A percentile compares a stretch with the other conserved stretches of the same genome.
Evolutionary conservation across 2,888 invertebrate species (phyloP).

Genomic region (Dicranocentrus wangi): DNA sequence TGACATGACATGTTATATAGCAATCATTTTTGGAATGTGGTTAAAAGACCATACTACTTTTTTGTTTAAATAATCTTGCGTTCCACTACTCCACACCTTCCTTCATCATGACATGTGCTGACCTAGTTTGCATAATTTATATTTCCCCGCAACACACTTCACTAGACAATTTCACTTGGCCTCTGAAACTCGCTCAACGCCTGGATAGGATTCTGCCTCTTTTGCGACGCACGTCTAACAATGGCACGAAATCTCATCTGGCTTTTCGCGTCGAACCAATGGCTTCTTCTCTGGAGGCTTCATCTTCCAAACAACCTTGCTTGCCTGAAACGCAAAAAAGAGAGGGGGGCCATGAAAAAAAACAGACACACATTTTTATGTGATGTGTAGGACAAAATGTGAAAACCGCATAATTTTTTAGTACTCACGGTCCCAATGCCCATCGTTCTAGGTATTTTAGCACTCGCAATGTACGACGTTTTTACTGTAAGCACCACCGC

Average conservation of each 20-base stretch:
- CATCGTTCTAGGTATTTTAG: slow-evolving; percentile 75
- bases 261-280: slow-evolving; percentile 74
- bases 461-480: slow-evolving; percentile 79
- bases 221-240: slow-evolving; percentile 63
- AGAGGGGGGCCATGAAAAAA: too few species aligned
- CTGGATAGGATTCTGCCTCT: slow-evolving; percentile 63
- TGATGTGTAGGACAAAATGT: neutral
- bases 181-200: slow-evolving; percentile 65
- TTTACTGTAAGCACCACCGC: slow-evolving; percentile 80
- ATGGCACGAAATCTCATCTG: slow-evolving; percentile 67
- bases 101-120: neutral
- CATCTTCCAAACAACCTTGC: slow-evolving; percentile 74
- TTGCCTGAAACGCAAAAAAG: slow-evolving; percentile 21
- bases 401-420: neutral
- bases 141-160: neutral
- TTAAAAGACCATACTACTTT: neutral
- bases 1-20: neutral
- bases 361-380: too few species aligned
- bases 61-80: neutral
- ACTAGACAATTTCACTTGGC: slow-evolving; percentile 55
- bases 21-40: slow-evolving; percentile 23
- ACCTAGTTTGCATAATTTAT: neutral
- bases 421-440: too few species aligned
- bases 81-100: too few species aligned
- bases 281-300: slow-evolving; percentile 80